Evolutionary conservation across 35 echinoderm and acorn worm species (phyloP).

Genomic region (Ophiothrix spiculata): DNA sequence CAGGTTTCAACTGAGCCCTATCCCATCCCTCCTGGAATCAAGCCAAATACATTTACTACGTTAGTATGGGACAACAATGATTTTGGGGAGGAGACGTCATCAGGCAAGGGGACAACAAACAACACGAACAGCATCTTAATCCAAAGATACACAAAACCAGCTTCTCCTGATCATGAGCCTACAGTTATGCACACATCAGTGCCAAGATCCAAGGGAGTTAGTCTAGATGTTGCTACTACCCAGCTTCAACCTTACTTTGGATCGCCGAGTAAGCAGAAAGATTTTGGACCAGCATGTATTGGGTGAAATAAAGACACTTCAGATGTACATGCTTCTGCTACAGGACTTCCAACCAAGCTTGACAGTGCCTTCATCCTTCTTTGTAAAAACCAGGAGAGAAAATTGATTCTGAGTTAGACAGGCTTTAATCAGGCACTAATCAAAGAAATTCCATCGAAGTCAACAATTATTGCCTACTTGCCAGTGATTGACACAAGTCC

Average conservation of each 20-base stretch:
- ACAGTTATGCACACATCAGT: neutral
- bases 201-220: neutral
- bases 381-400: neutral
- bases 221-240: neutral
- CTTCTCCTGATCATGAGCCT: neutral
- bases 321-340: neutral
- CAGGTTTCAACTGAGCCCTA: neutral
- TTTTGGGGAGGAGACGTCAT: too few relatives aligned
- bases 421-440: conserved; percentile 38
- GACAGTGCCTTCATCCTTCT: neutral
- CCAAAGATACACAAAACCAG: too few relatives aligned
- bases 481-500: conserved; percentile 61
- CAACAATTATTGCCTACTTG: conserved; percentile 34
- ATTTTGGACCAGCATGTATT: neutral
- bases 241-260: neutral
- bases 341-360: neutral
- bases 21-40: neutral
- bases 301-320: neutral
- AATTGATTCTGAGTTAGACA: conserved; percentile 43
- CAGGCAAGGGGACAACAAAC: conserved; percentile 64
- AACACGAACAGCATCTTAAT: conserved; percentile 58
- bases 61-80: too few relatives aligned
- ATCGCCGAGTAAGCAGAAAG: neutral
- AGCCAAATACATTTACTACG: conserved; percentile 4
- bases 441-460: conserved; percentile 13